Evolutionary conservation across 2,797 vertebrate genomes (phyloP).

Genomic region (Spinus olivaceus): DNA sequence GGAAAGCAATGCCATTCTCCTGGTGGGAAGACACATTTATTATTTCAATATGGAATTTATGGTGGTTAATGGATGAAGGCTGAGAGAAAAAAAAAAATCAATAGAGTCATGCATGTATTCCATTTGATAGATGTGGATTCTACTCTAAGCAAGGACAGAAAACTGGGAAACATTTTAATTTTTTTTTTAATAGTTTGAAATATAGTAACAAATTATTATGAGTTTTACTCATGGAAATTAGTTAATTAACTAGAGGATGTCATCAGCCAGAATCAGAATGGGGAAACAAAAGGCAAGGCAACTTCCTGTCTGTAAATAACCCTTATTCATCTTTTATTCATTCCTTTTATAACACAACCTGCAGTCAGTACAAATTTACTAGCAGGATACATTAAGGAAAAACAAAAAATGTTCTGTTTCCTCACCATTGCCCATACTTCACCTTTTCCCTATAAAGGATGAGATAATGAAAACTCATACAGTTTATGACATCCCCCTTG

Average conservation of each 20-base stretch:
- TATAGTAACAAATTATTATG: not conserved
- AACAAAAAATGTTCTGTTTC: not conserved
- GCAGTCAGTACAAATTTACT: not conserved
- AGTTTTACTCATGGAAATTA: not conserved
- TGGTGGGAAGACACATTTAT: not conserved
- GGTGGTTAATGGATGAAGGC: constrained; percentile 4
- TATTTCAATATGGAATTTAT: constrained; percentile 45
- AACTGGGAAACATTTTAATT: not conserved
- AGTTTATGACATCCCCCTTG: constrained; percentile 16
- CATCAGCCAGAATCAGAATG: constrained; percentile 4
- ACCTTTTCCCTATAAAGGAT: constrained; percentile 24
- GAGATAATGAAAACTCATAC: not conserved
- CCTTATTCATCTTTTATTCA: constrained; percentile 22
- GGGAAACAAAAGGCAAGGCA: not conserved
- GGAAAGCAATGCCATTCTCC: not conserved
- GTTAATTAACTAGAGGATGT: not conserved
- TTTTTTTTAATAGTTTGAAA: not conserved
- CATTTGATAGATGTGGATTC: not conserved
- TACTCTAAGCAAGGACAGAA: not conserved
- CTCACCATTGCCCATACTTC: not conserved
- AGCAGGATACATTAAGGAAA: constrained; percentile 3
- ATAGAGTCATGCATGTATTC: not conserved
- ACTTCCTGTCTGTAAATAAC: constrained; percentile 28
- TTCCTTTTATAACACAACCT: constrained; percentile 14
- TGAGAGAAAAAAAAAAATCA: constrained; percentile 1